Conservation (phyloP, 2,797 vertebrate species). For the Hydrolagus colliei region DNA sequence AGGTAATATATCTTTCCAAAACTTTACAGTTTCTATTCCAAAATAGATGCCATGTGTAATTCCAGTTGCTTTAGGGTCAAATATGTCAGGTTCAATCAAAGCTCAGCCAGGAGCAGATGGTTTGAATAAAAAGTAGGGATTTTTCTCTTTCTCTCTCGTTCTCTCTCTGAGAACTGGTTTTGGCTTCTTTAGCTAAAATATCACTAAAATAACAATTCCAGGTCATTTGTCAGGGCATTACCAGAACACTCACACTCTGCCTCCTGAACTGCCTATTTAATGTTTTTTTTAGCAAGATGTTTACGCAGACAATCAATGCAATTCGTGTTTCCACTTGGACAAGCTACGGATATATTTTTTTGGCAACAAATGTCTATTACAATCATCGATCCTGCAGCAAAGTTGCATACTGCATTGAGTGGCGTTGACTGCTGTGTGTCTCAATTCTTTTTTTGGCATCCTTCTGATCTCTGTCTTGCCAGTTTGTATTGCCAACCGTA, state of each 20-base stretch:
- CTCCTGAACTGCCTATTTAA: constrained; percentile 4
- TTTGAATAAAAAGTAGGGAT: constrained; percentile 50
- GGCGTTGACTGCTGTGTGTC: neutral
- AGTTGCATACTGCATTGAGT: neutral
- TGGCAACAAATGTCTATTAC: neutral
- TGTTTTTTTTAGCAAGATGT: constrained; percentile 25
- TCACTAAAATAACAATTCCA: constrained; percentile 29
- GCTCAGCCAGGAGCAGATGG: constrained; percentile 55
- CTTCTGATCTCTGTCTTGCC: neutral
- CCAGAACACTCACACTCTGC: constrained; percentile 9
- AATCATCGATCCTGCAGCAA: constrained; percentile 17
- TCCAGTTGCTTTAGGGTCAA: constrained; percentile 48
- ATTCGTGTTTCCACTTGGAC: constrained; percentile 15
- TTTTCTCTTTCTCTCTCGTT: neutral
- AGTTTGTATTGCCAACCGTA: neutral
- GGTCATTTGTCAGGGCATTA: constrained; percentile 30
- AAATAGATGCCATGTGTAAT: constrained; percentile 43
- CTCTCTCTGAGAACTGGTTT: constrained; percentile 15
- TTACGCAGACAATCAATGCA: constrained; percentile 21
- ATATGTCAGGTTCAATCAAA: constrained; percentile 51
- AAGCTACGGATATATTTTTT: constrained; percentile 23
- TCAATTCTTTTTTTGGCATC: constrained; percentile 11
- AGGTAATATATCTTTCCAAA: neutral
- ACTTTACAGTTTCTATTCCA: constrained; percentile 25
- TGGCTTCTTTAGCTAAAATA: constrained; percentile 25